These are phyloP conservation scores for Sepiola atlantica DNA, from an alignment of 2,888 invertebrate genomes.

Conservation along the genomic window DNA sequence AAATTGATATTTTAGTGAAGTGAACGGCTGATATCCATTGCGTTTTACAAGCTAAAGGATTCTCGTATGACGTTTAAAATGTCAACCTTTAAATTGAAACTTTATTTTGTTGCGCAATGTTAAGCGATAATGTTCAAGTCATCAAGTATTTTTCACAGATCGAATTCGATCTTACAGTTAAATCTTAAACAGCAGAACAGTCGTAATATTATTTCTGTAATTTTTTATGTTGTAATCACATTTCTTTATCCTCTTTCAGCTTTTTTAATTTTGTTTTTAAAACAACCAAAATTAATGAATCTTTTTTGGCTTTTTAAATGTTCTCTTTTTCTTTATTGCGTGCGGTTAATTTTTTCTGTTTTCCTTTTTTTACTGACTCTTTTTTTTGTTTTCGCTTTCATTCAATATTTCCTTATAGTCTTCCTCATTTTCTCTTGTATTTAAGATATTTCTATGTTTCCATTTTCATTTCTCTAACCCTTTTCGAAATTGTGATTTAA, in stretches of 20 bases:
- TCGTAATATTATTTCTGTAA: neutral
- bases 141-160: neutral
- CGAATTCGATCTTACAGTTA: neutral
- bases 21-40: no score
- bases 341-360: neutral
- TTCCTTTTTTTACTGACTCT: neutral
- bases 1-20: no score
- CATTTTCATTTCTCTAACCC: no score
- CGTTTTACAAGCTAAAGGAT: no score
- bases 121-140: neutral
- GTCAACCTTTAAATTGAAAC: neutral
- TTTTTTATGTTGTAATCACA: neutral
- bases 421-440: no score
- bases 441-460: neutral
- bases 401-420: neutral
- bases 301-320: no score
- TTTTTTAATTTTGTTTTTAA: neutral
- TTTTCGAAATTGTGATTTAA: no score
- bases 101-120: neutral
- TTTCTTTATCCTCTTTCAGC: neutral
- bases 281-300: no score
- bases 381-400: neutral
- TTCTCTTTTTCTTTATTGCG: neutral
- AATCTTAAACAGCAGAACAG: neutral
- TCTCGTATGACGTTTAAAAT: no score